These are phyloP conservation scores for Lycodopsis pacificus DNA, from an alignment of 2,797 vertebrate genomes.

Conservation along the genomic window DNA sequence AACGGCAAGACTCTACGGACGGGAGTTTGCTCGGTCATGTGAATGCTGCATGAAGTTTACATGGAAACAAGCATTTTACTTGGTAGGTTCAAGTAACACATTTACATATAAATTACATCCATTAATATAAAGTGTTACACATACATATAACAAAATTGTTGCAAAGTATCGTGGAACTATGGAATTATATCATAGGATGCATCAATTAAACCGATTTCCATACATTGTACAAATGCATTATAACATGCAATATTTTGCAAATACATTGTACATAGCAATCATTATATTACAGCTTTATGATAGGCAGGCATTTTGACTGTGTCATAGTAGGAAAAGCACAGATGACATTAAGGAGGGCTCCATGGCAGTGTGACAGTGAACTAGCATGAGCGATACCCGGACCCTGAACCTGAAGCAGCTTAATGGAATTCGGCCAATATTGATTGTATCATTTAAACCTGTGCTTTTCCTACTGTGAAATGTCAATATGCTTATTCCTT, in stretches of 20 bases:
- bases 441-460: neutral
- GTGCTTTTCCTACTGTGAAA: neutral
- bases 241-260: neutral
- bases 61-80: conserved; percentile 49
- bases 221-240: no score
- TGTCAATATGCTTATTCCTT: neutral
- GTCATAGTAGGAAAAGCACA: neutral
- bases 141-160: no score
- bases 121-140: neutral
- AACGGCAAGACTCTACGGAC: conserved; percentile 88
- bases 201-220: no score
- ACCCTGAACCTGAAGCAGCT: neutral
- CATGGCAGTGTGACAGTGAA: neutral
- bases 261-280: neutral
- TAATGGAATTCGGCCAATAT: neutral
- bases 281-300: neutral
- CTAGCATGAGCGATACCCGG: neutral
- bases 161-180: no score
- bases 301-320: neutral
- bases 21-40: conserved; percentile 95
- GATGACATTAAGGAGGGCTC: neutral
- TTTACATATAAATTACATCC: neutral
- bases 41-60: conserved; percentile 68
- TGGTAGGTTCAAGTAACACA: conserved; percentile 55
- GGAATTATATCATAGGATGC: no score